Evolutionary conservation across 2,888 invertebrate genomes (phyloP).

Genomic region (Dilophus febrilis): DNA sequence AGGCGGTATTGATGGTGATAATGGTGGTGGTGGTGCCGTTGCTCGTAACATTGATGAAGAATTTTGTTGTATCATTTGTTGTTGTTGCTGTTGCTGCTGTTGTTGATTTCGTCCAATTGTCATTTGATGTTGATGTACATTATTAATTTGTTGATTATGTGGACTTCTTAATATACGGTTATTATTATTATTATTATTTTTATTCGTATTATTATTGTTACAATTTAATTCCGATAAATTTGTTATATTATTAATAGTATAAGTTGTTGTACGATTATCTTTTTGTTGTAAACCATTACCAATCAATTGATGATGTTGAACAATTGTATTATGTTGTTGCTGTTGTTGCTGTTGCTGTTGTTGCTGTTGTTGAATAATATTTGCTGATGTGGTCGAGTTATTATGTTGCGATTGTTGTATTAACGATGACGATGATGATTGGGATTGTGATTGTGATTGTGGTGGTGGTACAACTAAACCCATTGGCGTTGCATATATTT

Average conservation of each 20-base stretch:
- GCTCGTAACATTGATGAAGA: constrained; percentile 32
- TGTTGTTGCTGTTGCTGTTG: constrained; percentile 47
- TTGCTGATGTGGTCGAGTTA: too few species aligned
- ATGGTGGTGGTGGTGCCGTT: constrained; percentile 28
- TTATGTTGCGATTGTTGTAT: background rate
- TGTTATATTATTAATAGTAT: too few species aligned
- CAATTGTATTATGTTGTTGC: constrained; percentile 72
- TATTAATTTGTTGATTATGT: too few species aligned
- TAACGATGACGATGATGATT: constrained; percentile 1
- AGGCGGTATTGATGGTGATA: constrained; percentile 46
- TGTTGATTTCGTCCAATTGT: constrained; percentile 32
- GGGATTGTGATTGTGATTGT: constrained; percentile 9
- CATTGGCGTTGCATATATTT: constrained; percentile 28
- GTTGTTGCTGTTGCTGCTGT: constrained; percentile 29
- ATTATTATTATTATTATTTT: constrained; percentile 2
- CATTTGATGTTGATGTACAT: constrained; percentile 29
- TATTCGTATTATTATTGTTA: constrained; percentile 17
- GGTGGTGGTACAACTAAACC: constrained; percentile 27
- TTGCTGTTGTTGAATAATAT: too few species aligned
- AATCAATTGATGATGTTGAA: too few species aligned
- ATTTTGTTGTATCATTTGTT: constrained; percentile 14
- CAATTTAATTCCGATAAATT: constrained; percentile 58
- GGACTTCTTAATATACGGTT: constrained; percentile 20
- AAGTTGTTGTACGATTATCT: too few species aligned
- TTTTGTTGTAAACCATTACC: too few species aligned